A percentile compares a stretch with the other conserved stretches of the same genome.
Evolutionary conservation across 2,113 vertebrate genomes (phyloP).

Genomic region (Micronycteris hirsuta): DNA sequence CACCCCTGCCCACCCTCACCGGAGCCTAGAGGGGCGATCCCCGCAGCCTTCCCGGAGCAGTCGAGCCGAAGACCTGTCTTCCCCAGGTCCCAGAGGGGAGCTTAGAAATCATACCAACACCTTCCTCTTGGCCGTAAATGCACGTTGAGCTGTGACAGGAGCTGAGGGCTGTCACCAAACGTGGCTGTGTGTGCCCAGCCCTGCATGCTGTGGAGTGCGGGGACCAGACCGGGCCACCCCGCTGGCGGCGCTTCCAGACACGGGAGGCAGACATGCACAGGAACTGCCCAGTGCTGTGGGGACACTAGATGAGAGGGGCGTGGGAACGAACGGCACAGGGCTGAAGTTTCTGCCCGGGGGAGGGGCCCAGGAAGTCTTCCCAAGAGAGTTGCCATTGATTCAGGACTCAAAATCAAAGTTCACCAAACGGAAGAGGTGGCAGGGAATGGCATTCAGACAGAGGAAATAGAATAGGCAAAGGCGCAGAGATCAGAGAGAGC

Average conservation of each 20-base stretch:
- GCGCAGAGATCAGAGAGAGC: background rate
- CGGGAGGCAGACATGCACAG: rapidly evolving
- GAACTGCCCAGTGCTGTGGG: rapidly evolving
- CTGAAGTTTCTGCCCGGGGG: background rate
- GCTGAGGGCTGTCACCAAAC: background rate
- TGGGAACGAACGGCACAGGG: background rate
- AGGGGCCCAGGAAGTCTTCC: background rate
- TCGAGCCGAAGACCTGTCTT: background rate
- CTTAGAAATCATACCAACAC: background rate
- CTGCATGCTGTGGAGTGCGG: rapidly evolving
- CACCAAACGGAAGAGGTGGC: background rate
- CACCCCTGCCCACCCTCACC: rapidly evolving
- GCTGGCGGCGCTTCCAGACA: rapidly evolving
- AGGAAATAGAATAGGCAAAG: background rate
- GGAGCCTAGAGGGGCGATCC: rapidly evolving
- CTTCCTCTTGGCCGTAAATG: background rate
- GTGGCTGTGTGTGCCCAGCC: background rate
- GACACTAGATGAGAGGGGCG: rapidly evolving
- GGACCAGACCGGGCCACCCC: background rate
- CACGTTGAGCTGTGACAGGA: background rate
- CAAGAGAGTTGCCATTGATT: background rate
- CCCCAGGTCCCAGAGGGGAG: no score
- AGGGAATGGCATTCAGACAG: background rate
- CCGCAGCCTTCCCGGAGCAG: rapidly evolving
- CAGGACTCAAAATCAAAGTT: background rate